These are phyloP conservation scores for Ceyx margarethae DNA, from an alignment of 2,113 vertebrate species.

Conservation along the genomic window DNA sequence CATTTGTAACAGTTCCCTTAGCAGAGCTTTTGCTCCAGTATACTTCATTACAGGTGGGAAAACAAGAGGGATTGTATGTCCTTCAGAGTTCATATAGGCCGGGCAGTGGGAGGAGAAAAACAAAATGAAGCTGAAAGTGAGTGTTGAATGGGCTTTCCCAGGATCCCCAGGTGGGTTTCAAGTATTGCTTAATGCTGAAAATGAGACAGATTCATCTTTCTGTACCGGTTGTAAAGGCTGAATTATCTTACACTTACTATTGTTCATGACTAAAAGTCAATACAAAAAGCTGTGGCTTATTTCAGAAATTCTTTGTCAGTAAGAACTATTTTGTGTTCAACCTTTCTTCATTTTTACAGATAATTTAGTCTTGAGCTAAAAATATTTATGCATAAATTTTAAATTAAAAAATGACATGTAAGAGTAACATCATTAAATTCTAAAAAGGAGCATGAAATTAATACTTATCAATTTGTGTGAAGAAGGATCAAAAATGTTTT, in stretches of 20 bases:
- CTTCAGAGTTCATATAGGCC: slow-evolving; percentile 66
- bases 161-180: slow-evolving; percentile 87
- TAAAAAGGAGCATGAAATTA: slow-evolving; percentile 1
- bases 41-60: slow-evolving; percentile 82
- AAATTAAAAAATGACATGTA: slow-evolving; percentile 30
- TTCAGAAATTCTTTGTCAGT: slow-evolving; percentile 64
- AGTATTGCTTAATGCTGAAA: slow-evolving; percentile 79
- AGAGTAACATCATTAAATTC: not conserved
- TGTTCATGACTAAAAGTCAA: slow-evolving; percentile 64
- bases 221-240: slow-evolving; percentile 59
- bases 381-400: slow-evolving; percentile 7
- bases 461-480: not conserved
- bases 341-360: slow-evolving; percentile 28
- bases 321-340: slow-evolving; percentile 24
- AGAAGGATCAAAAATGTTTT: not conserved
- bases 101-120: slow-evolving; percentile 73
- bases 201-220: slow-evolving; percentile 75
- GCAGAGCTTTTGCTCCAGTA: slow-evolving; percentile 71
- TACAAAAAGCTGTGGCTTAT: slow-evolving; percentile 71
- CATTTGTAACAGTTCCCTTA: slow-evolving; percentile 70
- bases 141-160: slow-evolving; percentile 78
- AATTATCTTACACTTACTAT: slow-evolving; percentile 75
- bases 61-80: slow-evolving; percentile 78
- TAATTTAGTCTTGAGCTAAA: not conserved
- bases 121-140: slow-evolving; percentile 69